Evolutionary conservation across 2,888 invertebrate species (phyloP).

Genomic region (Hofmannophila pseudospretella): DNA sequence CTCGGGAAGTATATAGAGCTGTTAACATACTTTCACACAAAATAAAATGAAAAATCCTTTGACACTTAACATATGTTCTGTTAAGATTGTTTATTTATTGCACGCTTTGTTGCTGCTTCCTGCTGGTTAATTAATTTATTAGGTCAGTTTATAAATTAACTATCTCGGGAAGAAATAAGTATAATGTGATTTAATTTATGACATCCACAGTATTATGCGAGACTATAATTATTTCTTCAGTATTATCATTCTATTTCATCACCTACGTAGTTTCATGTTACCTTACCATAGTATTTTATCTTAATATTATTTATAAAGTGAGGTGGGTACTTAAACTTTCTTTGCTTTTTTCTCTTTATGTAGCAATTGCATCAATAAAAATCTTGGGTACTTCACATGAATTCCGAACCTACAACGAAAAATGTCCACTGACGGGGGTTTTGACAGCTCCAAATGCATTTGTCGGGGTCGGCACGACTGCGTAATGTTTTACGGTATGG

Average conservation of each 20-base stretch:
- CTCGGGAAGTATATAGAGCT: conserved; percentile 43
- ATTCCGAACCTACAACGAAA: background rate
- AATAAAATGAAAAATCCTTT: conserved; percentile 42
- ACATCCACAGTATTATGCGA: background rate
- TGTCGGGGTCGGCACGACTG: conserved; percentile 59
- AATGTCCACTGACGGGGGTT: conserved; percentile 27
- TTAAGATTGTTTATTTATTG: conserved; percentile 58
- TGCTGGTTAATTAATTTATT: conserved; percentile 66
- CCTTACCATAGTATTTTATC: no score
- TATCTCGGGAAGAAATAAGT: conserved; percentile 53
- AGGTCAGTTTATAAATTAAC: conserved; percentile 61
- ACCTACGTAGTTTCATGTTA: no score
- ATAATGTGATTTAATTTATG: conserved; percentile 22
- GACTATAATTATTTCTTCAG: background rate
- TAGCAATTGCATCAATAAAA: no score
- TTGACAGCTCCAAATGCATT: conserved; percentile 59
- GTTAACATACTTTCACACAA: conserved; percentile 33
- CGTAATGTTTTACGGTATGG: conserved; percentile 78
- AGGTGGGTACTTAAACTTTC: no score
- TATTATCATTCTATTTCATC: no score
- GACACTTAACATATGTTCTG: conserved; percentile 49
- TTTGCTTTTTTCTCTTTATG: no score
- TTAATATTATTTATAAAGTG: no score
- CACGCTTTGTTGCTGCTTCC: conserved; percentile 62
- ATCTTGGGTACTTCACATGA: no score